phyloP scores from a whole-genome alignment of 2,113 vertebrate species.

The Orycteropus afer region DNA sequence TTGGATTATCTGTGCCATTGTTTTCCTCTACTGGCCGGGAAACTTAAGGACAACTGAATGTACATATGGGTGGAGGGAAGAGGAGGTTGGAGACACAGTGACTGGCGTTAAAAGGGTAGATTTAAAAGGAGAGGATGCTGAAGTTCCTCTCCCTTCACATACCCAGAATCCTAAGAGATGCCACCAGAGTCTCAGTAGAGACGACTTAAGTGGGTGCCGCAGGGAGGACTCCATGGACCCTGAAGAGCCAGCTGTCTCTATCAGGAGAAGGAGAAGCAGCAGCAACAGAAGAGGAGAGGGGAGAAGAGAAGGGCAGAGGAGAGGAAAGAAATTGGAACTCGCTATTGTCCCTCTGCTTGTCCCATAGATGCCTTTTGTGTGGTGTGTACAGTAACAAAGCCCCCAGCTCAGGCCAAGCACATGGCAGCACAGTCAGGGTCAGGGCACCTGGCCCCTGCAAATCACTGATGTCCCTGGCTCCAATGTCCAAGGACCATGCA shows the following conservation, averaged over 20 bases:
- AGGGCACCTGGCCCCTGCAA: not conserved
- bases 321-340: not conserved
- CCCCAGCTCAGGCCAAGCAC: not conserved
- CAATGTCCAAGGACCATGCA: not conserved
- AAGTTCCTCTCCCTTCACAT: not conserved
- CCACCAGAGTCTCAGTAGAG: not conserved
- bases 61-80: not conserved
- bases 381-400: not conserved
- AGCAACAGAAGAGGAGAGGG: not conserved
- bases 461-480: not conserved
- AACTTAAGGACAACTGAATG: not conserved
- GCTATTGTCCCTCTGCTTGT: not conserved
- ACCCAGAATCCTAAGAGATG: not conserved
- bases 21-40: not conserved
- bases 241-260: not conserved
- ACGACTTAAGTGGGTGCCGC: not conserved
- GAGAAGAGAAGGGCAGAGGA: not conserved
- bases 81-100: not conserved
- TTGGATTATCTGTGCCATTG: not conserved
- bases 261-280: not conserved
- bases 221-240: not conserved
- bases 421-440: not conserved
- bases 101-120: not conserved
- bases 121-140: not conserved
- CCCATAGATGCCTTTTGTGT: slow-evolving; percentile 28